Evolutionary conservation across 2,113 vertebrate genomes (phyloP).

Genomic region (Andinoacara biseriatus): DNA sequence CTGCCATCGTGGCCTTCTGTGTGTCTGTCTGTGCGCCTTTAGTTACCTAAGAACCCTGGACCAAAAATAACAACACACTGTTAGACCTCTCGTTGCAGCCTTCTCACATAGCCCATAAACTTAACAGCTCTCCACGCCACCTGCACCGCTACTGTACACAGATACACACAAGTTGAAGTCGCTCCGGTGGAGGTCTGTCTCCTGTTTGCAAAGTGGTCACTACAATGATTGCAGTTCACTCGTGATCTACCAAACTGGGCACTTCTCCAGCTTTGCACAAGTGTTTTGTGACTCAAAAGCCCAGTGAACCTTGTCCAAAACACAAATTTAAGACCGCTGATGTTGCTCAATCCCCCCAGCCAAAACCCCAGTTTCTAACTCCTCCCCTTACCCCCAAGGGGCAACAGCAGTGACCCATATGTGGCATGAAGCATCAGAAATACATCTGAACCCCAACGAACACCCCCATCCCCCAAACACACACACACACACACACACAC

Average conservation of each 20-base stretch:
- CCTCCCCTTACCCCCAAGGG: constrained; percentile 44
- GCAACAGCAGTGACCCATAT: constrained; percentile 70
- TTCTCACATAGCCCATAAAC: constrained; percentile 73
- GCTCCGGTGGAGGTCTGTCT: constrained; percentile 15
- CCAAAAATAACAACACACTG: constrained; percentile 74
- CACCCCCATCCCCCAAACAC: constrained; percentile 9
- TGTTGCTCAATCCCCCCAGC: constrained; percentile 3
- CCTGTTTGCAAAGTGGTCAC: constrained; percentile 12
- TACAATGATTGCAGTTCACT: constrained; percentile 35
- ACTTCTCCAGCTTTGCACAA: background rate
- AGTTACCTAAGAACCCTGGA: constrained; percentile 62
- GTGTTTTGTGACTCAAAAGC: constrained; percentile 22
- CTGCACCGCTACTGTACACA: constrained; percentile 28
- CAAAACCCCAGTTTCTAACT: constrained; percentile 38
- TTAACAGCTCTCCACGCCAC: constrained; percentile 60
- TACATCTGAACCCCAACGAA: constrained; percentile 70
- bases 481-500: background rate
- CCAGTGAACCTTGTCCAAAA: constrained; percentile 49
- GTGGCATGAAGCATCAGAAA: constrained; percentile 63
- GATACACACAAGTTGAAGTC: background rate
- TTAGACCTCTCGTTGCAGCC: constrained; percentile 55
- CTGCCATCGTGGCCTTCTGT: background rate
- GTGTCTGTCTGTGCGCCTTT: constrained; percentile 37
- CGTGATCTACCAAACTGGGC: constrained; percentile 13
- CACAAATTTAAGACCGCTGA: constrained; percentile 30